Percentiles rank a stretch among this genome's conserved stretches.
These are phyloP conservation scores for Turdus rufiventris DNA, from an alignment of 2,113 vertebrate species.

Conservation along the genomic window DNA sequence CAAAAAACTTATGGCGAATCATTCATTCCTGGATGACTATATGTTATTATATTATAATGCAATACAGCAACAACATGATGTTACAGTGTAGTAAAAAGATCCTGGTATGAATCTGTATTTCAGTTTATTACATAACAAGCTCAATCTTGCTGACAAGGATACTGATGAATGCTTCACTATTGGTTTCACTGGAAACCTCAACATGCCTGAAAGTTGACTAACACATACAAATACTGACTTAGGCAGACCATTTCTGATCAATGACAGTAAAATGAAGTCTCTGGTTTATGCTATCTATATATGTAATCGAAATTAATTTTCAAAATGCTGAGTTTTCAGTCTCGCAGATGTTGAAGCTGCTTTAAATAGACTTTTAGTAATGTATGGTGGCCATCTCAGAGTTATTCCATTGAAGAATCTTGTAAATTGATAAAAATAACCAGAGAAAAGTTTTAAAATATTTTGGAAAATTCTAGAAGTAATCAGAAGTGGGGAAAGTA, in stretches of 20 bases:
- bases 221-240: not conserved
- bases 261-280: not conserved
- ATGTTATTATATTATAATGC: not conserved
- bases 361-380: not conserved
- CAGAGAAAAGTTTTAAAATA: not conserved
- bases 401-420: not conserved
- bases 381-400: not conserved
- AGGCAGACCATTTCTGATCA: not conserved
- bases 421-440: not conserved
- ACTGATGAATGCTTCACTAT: not conserved
- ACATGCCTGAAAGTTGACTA: not conserved
- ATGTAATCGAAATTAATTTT: not conserved
- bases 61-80: not conserved
- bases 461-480: not conserved
- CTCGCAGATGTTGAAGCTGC: not conserved
- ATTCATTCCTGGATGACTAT: not conserved
- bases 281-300: not conserved
- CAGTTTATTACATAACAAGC: not conserved
- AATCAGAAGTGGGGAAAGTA: not conserved
- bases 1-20: not conserved
- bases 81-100: not conserved
- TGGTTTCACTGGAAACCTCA: conserved; percentile 4
- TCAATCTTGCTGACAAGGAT: not conserved
- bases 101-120: not conserved
- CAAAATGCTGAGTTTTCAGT: not conserved